Evolutionary conservation across 2,113 vertebrate genomes (phyloP), one percentile per base, ranked within the genome.

Genomic region (Coreoperca whiteheadi): DNA sequence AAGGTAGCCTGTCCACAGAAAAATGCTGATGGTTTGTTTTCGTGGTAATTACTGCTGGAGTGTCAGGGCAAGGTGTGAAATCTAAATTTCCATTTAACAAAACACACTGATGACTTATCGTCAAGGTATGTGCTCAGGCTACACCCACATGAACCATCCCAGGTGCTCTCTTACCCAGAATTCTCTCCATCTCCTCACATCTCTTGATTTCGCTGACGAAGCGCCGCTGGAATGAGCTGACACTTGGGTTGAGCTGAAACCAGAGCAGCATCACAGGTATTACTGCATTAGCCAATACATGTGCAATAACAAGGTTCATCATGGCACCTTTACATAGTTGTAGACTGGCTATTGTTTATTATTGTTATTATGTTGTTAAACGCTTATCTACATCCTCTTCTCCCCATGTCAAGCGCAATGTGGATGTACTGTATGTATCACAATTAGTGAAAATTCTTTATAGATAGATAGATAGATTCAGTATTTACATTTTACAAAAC

Each of bases 151-250:
- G 8, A 23, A 43, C 18, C 34, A 25, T 20, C 74, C 72, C 77
- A 77, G 81, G 78, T 82, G 84, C 39, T 68, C 46, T 50, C 91
- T 92, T 91, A 94, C 92, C 98, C 79, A 99, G 92, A 93, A 99
- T 99, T 74, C 97, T 96, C 93, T 99, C 98, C 93, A 99, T 97
- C 86, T 99, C 98, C 90, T 99, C 98, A 70, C 98, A 99, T 74
- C 98, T 96, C 95, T 99, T 99, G 86, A 99, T 98, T 95, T 99
- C 98, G 80, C 96, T 97, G 90, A 99, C 98, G 34, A 98, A 99
- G 90, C 97, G 99, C 69, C 98, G 97, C 93, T 99, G 98, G 94
- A 99, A 99, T 41, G 97, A 94, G 87, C 96, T 99, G 72, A 98
- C 95, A 81, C 94, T 98, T 76, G 98, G 98, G 88, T 99, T 99